These are phyloP conservation scores for Scopus umbretta DNA, from an alignment of 2,113 vertebrate species.

Conservation along the genomic window DNA sequence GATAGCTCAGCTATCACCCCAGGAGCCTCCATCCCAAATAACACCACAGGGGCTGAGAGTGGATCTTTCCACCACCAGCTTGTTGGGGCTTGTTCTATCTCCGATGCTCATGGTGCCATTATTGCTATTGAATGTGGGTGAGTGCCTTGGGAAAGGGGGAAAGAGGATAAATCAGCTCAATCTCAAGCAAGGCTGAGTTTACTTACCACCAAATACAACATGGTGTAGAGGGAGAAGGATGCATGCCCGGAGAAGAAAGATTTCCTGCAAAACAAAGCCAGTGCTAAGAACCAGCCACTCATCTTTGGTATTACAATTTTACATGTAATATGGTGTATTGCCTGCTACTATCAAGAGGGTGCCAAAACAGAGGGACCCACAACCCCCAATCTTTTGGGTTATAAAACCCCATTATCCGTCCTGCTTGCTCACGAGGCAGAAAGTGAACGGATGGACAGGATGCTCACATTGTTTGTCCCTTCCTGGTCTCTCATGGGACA, in stretches of 20 bases:
- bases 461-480: slow-evolving; percentile 35
- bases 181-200: neutral
- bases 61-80: neutral
- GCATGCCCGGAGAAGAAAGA: slow-evolving; percentile 99
- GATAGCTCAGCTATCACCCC: neutral
- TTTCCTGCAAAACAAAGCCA: slow-evolving; percentile 82
- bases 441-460: slow-evolving; percentile 3
- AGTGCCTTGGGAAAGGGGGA: neutral
- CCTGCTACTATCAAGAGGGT: neutral
- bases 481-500: slow-evolving; percentile 38
- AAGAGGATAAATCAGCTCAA: neutral
- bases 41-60: neutral
- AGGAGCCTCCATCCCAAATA: neutral
- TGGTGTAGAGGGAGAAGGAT: slow-evolving; percentile 96
- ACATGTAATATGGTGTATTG: accelerated
- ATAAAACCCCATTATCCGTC: neutral
- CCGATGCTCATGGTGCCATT: accelerated
- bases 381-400: neutral
- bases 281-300: neutral
- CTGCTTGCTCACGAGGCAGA: neutral
- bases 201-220: slow-evolving; percentile 99
- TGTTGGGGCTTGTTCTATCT: neutral
- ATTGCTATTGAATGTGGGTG: accelerated
- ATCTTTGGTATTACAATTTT: neutral
- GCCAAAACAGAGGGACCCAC: neutral